phyloP scores from a whole-genome alignment of 2,888 invertebrate species.

The Phortica magna region DNA sequence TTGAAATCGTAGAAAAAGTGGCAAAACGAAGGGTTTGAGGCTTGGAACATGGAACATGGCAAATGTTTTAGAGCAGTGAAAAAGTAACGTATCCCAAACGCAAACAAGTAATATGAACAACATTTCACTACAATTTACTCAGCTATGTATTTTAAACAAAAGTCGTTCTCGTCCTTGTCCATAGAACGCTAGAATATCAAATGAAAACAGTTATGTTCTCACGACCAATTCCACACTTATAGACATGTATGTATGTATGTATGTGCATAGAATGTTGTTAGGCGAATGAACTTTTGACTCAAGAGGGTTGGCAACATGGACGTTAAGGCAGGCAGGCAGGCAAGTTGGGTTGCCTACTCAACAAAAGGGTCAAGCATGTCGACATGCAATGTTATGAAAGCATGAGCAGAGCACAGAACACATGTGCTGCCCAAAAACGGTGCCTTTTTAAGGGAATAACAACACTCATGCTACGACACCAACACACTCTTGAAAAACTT shows the following conservation, averaged over 20 bases:
- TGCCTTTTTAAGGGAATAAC: too few relatives aligned
- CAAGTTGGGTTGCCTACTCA: too few relatives aligned
- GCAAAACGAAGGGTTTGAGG: neutral
- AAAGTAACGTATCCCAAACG: too few relatives aligned
- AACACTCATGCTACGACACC: too few relatives aligned
- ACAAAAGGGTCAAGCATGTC: conserved; percentile 31
- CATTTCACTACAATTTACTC: conserved; percentile 20
- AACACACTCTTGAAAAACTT: too few relatives aligned
- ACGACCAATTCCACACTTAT: too few relatives aligned
- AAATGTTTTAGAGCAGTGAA: too few relatives aligned
- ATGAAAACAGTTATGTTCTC: neutral
- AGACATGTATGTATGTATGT: too few relatives aligned
- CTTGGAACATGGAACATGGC: too few relatives aligned
- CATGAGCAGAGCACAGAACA: neutral
- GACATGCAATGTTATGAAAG: conserved; percentile 3
- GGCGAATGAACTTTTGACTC: conserved; percentile 28
- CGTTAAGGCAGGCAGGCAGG: neutral
- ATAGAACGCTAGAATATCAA: neutral
- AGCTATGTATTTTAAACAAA: conserved; percentile 20
- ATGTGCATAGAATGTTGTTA: too few relatives aligned
- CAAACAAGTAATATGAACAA: too few relatives aligned
- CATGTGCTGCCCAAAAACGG: neutral
- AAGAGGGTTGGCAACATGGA: neutral
- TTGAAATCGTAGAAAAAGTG: neutral
- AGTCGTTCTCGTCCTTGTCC: neutral